These are phyloP conservation scores for Pterocles orientalis DNA, from an alignment of 2,113 vertebrate genomes.

Conservation along the genomic window DNA sequence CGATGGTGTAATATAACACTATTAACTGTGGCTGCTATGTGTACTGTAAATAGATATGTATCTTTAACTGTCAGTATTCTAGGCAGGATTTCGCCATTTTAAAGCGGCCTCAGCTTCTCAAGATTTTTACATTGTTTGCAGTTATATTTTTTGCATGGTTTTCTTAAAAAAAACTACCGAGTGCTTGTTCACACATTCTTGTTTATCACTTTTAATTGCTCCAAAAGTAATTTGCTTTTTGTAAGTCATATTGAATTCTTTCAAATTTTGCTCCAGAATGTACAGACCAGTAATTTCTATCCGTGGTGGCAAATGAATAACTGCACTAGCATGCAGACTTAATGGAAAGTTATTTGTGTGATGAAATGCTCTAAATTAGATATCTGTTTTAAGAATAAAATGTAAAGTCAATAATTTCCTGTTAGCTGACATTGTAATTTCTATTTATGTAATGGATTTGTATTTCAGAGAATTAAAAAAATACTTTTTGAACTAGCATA, in stretches of 20 bases:
- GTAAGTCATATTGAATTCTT: neutral
- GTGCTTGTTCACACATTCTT: neutral
- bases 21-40: neutral
- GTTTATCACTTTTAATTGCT: neutral
- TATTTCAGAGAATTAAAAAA: neutral
- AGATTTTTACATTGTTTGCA: neutral
- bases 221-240: neutral
- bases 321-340: neutral
- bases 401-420: neutral
- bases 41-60: neutral
- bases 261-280: neutral
- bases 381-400: neutral
- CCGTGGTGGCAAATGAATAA: neutral
- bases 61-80: neutral
- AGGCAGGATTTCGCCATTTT: neutral
- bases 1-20: neutral
- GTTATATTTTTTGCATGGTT: neutral
- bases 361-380: neutral
- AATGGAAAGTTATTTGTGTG: neutral
- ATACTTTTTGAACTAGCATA: neutral
- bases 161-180: neutral
- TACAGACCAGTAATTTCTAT: neutral
- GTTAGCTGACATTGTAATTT: neutral
- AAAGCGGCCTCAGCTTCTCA: neutral
- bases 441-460: neutral